These are phyloP conservation scores for Caenorhabditis angaria DNA, from an alignment of 2,888 invertebrate species.

Conservation along the genomic window DNA sequence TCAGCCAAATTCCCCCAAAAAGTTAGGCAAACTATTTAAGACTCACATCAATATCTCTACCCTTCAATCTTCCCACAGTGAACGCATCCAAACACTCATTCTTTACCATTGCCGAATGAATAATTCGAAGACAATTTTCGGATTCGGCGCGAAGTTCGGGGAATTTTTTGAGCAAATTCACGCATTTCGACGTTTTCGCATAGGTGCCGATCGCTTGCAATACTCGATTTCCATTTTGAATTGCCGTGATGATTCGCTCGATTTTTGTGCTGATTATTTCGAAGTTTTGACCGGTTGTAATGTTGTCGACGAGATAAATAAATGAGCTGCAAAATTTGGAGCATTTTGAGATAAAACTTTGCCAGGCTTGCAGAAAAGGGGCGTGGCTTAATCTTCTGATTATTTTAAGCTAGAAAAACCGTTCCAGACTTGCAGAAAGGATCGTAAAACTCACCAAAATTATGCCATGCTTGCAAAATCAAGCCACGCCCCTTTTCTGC, in stretches of 20 bases:
- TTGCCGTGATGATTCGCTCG: conserved; percentile 34
- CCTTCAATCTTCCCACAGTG: conserved; percentile 45
- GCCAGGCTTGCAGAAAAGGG: too few relatives aligned
- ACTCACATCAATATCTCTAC: conserved; percentile 48
- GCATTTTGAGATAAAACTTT: not conserved
- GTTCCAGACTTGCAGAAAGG: too few relatives aligned
- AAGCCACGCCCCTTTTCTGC: too few relatives aligned
- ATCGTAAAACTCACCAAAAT: too few relatives aligned
- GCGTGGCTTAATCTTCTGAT: too few relatives aligned
- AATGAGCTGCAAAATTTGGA: conserved; percentile 33
- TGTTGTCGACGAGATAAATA: conserved; percentile 42
- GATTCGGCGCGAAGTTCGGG: conserved; percentile 47
- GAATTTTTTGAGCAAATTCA: conserved; percentile 41
- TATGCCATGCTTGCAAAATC: too few relatives aligned
- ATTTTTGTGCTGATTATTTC: conserved; percentile 10
- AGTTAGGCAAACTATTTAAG: not conserved
- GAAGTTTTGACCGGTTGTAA: conserved; percentile 27
- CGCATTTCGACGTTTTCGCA: conserved; percentile 44
- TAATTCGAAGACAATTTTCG: conserved; percentile 46
- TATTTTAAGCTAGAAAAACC: too few relatives aligned
- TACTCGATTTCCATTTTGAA: conserved; percentile 51
- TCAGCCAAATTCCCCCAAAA: too few relatives aligned
- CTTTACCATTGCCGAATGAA: conserved; percentile 50
- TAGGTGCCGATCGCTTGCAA: conserved; percentile 49
- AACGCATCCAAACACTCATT: conserved; percentile 49